A percentile compares a stretch with the other conserved stretches of the same genome.
phyloP scores from a whole-genome alignment of 2,888 invertebrate species.

The Platycheirus albimanus region DNA sequence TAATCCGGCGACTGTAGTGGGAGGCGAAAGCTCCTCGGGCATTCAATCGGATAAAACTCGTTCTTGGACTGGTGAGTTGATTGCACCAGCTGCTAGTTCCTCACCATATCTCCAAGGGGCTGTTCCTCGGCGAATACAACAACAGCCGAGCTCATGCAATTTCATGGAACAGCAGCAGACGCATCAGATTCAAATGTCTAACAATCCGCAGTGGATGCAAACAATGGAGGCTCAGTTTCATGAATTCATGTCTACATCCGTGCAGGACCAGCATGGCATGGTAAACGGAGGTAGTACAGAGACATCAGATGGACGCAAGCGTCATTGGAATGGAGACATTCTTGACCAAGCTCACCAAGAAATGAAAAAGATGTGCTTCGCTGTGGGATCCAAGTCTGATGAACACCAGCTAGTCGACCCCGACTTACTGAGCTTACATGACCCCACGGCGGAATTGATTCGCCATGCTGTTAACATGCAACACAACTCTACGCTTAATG shows the following conservation, averaged over 20 bases:
- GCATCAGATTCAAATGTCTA: constrained; percentile 66
- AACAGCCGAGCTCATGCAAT: constrained; percentile 61
- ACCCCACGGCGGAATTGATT: constrained; percentile 78
- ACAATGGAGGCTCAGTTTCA: constrained; percentile 81
- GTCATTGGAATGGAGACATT: constrained; percentile 79
- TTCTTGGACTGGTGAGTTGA: constrained; percentile 65
- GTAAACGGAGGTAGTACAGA: constrained; percentile 43
- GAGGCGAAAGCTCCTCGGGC: constrained; percentile 4
- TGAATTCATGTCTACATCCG: constrained; percentile 78
- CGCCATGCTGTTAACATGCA: constrained; percentile 63
- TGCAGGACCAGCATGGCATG: constrained; percentile 53
- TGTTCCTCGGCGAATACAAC: constrained; percentile 28
- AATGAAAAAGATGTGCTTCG: constrained; percentile 79
- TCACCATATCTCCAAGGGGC: constrained; percentile 73
- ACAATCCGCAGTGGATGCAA: constrained; percentile 81
- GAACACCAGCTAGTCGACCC: constrained; percentile 77
- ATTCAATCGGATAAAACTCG: constrained; percentile 60
- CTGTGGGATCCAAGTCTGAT: constrained; percentile 77
- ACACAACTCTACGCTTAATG: constrained; percentile 30
- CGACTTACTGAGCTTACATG: constrained; percentile 79
- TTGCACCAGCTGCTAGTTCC: constrained; percentile 69
- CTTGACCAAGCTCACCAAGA: constrained; percentile 77
- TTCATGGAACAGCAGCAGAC: constrained; percentile 63
- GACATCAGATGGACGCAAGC: constrained; percentile 77
- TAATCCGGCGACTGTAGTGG: constrained; percentile 32